Conservation (phyloP, 2,797 vertebrate species). For the Danio jaintianensis region DNA sequence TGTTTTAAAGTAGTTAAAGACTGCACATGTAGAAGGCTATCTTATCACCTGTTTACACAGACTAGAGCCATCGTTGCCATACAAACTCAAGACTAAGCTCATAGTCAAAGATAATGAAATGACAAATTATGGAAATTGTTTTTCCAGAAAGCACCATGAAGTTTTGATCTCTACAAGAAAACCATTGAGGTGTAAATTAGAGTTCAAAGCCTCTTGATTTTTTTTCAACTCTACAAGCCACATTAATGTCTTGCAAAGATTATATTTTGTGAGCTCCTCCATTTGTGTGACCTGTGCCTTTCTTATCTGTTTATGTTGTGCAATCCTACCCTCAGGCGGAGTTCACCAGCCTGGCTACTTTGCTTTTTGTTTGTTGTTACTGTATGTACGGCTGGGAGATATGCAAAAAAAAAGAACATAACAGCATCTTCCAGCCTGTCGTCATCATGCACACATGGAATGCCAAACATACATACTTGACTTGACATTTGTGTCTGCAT, state of each 20-base stretch:
- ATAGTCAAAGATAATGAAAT: conserved; percentile 1
- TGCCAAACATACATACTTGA: too few relatives aligned
- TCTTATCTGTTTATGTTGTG: not conserved
- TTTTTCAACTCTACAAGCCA: not conserved
- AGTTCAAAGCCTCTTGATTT: conserved; percentile 3
- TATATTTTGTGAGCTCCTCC: not conserved
- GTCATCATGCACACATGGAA: too few relatives aligned
- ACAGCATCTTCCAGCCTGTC: too few relatives aligned
- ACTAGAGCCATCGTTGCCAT: not conserved
- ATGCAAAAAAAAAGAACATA: too few relatives aligned
- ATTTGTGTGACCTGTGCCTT: not conserved
- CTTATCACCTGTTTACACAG: conserved; percentile 6
- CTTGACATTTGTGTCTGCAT: too few relatives aligned
- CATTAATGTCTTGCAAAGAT: not conserved
- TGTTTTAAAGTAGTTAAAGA: not conserved
- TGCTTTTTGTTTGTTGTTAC: not conserved
- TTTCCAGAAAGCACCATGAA: not conserved
- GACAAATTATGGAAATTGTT: not conserved
- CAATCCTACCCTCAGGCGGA: not conserved
- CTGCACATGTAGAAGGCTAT: not conserved
- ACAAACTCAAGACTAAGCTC: not conserved
- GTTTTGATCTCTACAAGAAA: conserved; percentile 16
- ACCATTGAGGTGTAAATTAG: conserved; percentile 4
- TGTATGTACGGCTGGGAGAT: not conserved
- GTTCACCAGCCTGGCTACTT: not conserved